Evolutionary conservation across 2,888 invertebrate species (phyloP).

Genomic region (Drosophila hawaiiensis): DNA sequence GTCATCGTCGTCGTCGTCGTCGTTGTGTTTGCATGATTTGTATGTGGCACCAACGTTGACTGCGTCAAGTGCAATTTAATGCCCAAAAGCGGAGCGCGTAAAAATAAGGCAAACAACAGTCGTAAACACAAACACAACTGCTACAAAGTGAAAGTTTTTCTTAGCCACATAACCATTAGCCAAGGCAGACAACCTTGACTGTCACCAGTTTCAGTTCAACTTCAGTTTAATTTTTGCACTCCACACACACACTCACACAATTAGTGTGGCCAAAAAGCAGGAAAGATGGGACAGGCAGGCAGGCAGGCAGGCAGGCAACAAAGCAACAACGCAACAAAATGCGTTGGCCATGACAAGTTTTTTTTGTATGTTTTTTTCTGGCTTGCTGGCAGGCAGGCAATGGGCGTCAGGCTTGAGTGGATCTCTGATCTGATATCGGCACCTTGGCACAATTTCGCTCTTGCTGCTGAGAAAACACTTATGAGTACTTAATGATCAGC

Average conservation of each 20-base stretch:
- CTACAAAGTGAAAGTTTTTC: conserved; percentile 73
- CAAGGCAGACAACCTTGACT: conserved; percentile 73
- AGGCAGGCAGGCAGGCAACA: not conserved
- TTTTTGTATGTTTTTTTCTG: not conserved
- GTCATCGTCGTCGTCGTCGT: conserved; percentile 48
- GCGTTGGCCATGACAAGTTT: conserved; percentile 34
- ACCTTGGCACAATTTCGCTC: conserved; percentile 51
- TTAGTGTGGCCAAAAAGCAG: conserved; percentile 34
- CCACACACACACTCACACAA: conserved; percentile 23
- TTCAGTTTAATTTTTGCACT: conserved; percentile 16
- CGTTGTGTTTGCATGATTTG: conserved; percentile 67
- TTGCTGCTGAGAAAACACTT: conserved; percentile 46
- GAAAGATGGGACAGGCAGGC: conserved; percentile 18
- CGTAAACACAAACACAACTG: conserved; percentile 34
- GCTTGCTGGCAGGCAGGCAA: conserved; percentile 4
- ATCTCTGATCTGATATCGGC: conserved; percentile 21
- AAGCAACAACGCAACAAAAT: conserved; percentile 5
- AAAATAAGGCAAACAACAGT: conserved; percentile 24
- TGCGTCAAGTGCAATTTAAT: conserved; percentile 70
- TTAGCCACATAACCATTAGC: conserved; percentile 45
- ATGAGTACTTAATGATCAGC: conserved; percentile 43
- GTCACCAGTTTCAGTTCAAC: conserved; percentile 40
- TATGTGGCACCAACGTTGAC: conserved; percentile 53
- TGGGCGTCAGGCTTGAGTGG: conserved; percentile 44
- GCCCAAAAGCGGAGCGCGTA: conserved; percentile 65